These are phyloP conservation scores for Enteromius radiatus DNA, from an alignment of 2,797 vertebrate species.

Conservation along the genomic window DNA sequence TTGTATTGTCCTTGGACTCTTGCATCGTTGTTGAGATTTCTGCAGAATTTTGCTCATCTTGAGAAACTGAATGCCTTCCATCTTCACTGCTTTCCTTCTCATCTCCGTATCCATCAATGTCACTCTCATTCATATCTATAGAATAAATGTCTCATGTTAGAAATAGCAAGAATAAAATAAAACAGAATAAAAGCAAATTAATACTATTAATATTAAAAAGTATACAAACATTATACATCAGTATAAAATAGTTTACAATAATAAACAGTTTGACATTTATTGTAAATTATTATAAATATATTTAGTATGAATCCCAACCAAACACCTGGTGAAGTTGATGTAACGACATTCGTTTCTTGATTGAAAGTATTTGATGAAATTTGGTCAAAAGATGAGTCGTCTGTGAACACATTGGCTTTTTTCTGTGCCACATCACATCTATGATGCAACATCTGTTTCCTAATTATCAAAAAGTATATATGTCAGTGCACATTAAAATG, in stretches of 20 bases:
- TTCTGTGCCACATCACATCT: slow-evolving; percentile 59
- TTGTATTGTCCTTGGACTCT: slow-evolving; percentile 56
- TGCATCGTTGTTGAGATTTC: slow-evolving; percentile 77
- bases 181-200: background rate
- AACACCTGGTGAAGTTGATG: slow-evolving; percentile 66
- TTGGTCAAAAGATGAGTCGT: slow-evolving; percentile 34
- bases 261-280: background rate
- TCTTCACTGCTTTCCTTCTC: slow-evolving; percentile 78
- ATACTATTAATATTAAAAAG: background rate
- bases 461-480: slow-evolving; percentile 46
- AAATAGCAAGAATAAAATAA: background rate
- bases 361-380: slow-evolving; percentile 13
- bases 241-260: background rate
- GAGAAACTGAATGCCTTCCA: slow-evolving; percentile 69
- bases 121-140: slow-evolving; percentile 81
- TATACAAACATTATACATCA: background rate
- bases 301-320: background rate
- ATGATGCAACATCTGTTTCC: slow-evolving; percentile 67
- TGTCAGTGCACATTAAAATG: background rate
- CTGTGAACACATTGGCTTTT: slow-evolving; percentile 21
- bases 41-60: slow-evolving; percentile 66
- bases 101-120: slow-evolving; percentile 80
- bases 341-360: slow-evolving; percentile 44
- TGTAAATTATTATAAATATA: background rate
- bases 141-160: background rate